Evolutionary conservation across 2,113 vertebrate genomes (phyloP).

Genomic region (Geococcyx californianus): DNA sequence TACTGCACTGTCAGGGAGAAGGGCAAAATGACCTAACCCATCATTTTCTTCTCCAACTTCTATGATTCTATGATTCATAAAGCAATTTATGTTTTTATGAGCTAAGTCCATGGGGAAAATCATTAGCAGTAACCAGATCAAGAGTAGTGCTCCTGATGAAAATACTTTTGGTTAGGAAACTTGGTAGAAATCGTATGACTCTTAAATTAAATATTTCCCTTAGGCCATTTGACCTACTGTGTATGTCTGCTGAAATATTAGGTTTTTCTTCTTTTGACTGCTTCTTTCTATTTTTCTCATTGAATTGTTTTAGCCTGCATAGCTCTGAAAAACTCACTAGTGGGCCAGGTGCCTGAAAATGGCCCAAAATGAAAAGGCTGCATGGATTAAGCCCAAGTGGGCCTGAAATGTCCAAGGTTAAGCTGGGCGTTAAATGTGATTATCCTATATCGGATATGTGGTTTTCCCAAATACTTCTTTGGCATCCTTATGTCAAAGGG

Average conservation of each 20-base stretch:
- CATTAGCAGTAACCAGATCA: slow-evolving; percentile 54
- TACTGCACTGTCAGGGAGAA: slow-evolving; percentile 18
- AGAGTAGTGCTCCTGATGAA: slow-evolving; percentile 49
- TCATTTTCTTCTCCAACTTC: slow-evolving; percentile 58
- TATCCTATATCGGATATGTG: neutral
- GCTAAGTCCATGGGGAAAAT: slow-evolving; percentile 46
- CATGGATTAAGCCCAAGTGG: neutral
- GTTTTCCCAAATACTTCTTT: neutral
- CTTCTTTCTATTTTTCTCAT: slow-evolving; percentile 24
- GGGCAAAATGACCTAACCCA: slow-evolving; percentile 58
- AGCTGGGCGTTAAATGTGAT: neutral
- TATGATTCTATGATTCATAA: slow-evolving; percentile 58
- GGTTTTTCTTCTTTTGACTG: slow-evolving; percentile 35
- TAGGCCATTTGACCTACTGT: slow-evolving; percentile 16
- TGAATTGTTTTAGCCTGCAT: slow-evolving; percentile 37
- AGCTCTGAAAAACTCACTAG: slow-evolving; percentile 15
- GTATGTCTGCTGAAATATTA: slow-evolving; percentile 7
- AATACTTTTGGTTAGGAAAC: slow-evolving; percentile 60
- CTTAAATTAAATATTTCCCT: slow-evolving; percentile 36
- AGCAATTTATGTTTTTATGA: slow-evolving; percentile 50
- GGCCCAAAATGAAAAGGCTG: neutral
- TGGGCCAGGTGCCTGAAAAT: neutral
- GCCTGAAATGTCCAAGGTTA: neutral
- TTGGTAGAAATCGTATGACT: slow-evolving; percentile 15
- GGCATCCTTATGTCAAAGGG: neutral